Base-by-base conservation (phyloP, 1,140 invertebrate genomes). In the Semibalanus balanoides region DNA sequence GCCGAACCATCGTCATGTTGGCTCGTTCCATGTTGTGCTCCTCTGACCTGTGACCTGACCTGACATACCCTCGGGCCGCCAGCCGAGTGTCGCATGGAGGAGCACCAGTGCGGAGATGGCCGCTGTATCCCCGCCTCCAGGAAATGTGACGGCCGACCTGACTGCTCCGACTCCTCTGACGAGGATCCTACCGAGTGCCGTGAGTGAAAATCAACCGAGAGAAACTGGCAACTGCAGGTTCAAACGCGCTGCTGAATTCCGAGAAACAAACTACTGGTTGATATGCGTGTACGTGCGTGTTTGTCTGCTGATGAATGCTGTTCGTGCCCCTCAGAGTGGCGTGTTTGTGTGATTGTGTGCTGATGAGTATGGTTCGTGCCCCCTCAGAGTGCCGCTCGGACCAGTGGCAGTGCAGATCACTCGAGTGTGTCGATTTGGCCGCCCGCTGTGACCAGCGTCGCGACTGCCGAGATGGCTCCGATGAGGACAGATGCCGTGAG, bases 381-480 rank as follows among this genome's bases (percentile, higher is more conserved):
- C n/a, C n/a, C n/a, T n/a, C 76, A 79, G 79, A 17, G 22, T 79
- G 79, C 74, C 76, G 76, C 29, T 51, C 74, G 70, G 77, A 74
- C 74, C 76, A 78, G 35, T 78, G 74, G 31, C 72, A 30, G 31
- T 79, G 79, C 74, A 31, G n/a, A 71, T 75, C 76, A 70, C 78
- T 77, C 70, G 77, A 79, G 70, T 79, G 79, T 69, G 75, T 79
- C 3, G 78, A 77, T 17, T 40, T 64, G 30, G 35, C 25, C 30
- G 77, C 74, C 35, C 74, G 76, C 28, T 79, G 79, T 76, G 78
- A 79, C 75, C 64, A 75, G 31, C 51, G 74, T 7, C 78, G 80
- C 17, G 89, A 94, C 80, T 93, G 92, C 81, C 83, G 83, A n/a
- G 91, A 93, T 81, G 86, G 83, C 77, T 89, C 89, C 72, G 92